Conservation (phyloP, 2,888 invertebrate genomes). For the Ditula angustiorana region DNA sequence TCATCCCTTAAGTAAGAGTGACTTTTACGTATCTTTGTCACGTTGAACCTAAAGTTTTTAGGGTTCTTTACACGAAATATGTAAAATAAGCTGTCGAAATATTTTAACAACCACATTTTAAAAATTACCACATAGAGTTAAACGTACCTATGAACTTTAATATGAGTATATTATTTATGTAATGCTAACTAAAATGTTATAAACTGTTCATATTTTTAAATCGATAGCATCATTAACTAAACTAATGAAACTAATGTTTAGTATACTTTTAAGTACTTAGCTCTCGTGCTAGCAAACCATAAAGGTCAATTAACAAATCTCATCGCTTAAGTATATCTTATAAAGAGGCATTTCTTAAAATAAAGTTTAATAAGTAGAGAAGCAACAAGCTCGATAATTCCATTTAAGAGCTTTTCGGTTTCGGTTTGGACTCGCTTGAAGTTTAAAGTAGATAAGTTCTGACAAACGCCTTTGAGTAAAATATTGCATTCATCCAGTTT, state of each 20-base stretch:
- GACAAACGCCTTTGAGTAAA: not conserved
- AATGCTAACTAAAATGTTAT: too few species aligned
- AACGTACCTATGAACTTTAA: too few species aligned
- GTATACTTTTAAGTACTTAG: too few species aligned
- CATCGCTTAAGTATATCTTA: not conserved
- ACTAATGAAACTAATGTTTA: too few species aligned
- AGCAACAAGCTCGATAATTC: constrained; percentile 42
- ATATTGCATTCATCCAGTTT: constrained; percentile 2
- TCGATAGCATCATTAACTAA: too few species aligned
- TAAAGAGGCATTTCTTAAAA: not conserved
- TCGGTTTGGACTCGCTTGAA: constrained; percentile 32
- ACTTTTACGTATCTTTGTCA: not conserved
- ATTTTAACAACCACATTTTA: too few species aligned
- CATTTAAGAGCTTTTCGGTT: constrained; percentile 50
- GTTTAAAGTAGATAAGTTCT: constrained; percentile 24
- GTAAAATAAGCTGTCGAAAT: too few species aligned
- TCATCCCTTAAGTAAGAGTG: not conserved
- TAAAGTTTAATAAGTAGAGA: constrained; percentile 43
- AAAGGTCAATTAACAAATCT: not conserved
- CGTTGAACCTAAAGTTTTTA: not conserved
- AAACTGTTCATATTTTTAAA: too few species aligned
- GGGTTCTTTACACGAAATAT: too few species aligned
- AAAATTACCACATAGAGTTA: too few species aligned
- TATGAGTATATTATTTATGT: too few species aligned
- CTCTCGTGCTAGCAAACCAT: too few species aligned